These are phyloP conservation scores for Oegoconia quadripuncta DNA, from an alignment of 2,888 invertebrate genomes.

Conservation along the genomic window DNA sequence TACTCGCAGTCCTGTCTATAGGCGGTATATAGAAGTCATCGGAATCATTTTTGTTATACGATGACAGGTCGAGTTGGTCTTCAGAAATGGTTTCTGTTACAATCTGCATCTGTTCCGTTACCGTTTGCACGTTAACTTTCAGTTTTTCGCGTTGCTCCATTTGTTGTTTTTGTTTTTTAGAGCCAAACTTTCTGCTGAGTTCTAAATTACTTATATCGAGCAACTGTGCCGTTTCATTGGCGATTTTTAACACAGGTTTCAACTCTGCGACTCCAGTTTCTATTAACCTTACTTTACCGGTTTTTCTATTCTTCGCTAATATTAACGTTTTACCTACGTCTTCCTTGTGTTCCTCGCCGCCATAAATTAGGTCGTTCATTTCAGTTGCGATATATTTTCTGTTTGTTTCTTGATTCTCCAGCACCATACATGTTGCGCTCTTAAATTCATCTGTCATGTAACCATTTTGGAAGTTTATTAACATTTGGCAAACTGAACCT, in stretches of 20 bases:
- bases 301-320: constrained; percentile 46
- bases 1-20: constrained; percentile 67
- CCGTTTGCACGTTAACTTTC: constrained; percentile 77
- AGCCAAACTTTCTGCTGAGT: constrained; percentile 82
- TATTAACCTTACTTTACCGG: constrained; percentile 57
- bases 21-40: constrained; percentile 70
- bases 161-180: constrained; percentile 78
- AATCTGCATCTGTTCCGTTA: constrained; percentile 78
- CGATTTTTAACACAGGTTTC: constrained; percentile 39
- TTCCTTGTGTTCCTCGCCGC: constrained; percentile 49
- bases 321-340: constrained; percentile 47
- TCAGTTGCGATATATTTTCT: constrained; percentile 39
- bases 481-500: constrained; percentile 34
- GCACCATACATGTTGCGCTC: constrained; percentile 33
- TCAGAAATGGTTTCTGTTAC: constrained; percentile 58
- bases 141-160: constrained; percentile 81
- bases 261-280: constrained; percentile 48
- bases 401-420: constrained; percentile 33
- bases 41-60: constrained; percentile 46
- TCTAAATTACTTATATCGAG: constrained; percentile 51
- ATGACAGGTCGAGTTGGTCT: constrained; percentile 52
- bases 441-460: constrained; percentile 46
- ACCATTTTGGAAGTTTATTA: constrained; percentile 62
- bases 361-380: constrained; percentile 44
- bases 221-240: constrained; percentile 28